These are phyloP conservation scores for Fopius arisanus DNA, from an alignment of 1,140 invertebrate genomes.

Conservation along the genomic window DNA sequence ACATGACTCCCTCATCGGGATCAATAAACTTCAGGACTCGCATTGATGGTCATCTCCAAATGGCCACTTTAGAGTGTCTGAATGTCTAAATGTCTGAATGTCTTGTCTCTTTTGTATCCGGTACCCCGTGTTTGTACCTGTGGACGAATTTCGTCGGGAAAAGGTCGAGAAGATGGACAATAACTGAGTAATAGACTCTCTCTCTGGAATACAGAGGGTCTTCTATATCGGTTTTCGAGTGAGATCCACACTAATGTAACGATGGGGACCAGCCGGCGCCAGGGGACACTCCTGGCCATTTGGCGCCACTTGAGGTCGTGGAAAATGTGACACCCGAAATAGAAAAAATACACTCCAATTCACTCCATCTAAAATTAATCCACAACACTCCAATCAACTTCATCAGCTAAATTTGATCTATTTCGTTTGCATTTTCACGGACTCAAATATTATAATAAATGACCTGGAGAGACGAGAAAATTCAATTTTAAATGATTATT, in stretches of 20 bases:
- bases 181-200: neutral
- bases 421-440: too few species aligned
- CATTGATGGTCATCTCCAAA: neutral
- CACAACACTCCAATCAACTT: neutral
- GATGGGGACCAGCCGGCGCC: slow-evolving; percentile 29
- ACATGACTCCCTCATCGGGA: neutral
- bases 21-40: slow-evolving; percentile 19
- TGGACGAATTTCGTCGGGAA: neutral
- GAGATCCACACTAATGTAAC: neutral
- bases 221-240: neutral
- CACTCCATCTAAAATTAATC: neutral
- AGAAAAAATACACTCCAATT: neutral
- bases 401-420: neutral
- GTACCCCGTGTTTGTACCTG: neutral
- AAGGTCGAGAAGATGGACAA: neutral
- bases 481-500: too few species aligned
- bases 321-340: neutral
- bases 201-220: neutral
- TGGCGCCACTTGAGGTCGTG: slow-evolving; percentile 24
- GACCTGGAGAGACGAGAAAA: too few species aligned
- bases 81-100: slow-evolving; percentile 1
- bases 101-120: neutral
- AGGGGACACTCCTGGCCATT: slow-evolving; percentile 18
- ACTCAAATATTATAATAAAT: too few species aligned
- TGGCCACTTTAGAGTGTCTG: slow-evolving; percentile 9